phyloP scores from a whole-genome alignment of 2,797 vertebrate species.

The Anguilla anguilla region DNA sequence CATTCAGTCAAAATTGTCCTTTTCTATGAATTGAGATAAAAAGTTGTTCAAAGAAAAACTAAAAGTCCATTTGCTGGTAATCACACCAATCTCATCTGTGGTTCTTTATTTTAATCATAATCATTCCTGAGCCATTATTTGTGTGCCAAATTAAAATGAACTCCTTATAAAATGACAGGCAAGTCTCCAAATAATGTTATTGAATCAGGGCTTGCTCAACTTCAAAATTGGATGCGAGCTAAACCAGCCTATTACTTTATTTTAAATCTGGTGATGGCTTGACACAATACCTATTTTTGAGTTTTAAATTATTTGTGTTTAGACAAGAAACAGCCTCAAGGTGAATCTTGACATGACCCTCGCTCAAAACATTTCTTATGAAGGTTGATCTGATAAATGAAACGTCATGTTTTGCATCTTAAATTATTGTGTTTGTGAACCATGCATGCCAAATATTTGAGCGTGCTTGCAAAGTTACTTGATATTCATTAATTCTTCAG shows the following conservation, averaged over 20 bases:
- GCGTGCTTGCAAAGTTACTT: not conserved
- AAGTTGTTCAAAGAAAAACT: not conserved
- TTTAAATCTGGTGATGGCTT: no score
- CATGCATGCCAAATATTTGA: not conserved
- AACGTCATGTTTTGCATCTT: no score
- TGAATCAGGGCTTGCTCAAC: not conserved
- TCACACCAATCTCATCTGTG: not conserved
- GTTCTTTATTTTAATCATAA: conserved; percentile 2
- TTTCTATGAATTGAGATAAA: not conserved
- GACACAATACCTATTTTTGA: no score
- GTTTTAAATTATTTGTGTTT: no score
- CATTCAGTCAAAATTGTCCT: not conserved
- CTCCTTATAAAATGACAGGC: not conserved
- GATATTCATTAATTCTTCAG: no score
- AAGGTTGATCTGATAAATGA: no score
- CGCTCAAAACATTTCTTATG: no score
- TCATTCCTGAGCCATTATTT: not conserved
- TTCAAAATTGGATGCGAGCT: not conserved
- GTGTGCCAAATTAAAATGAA: not conserved
- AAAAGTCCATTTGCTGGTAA: not conserved
- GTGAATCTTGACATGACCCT: no score
- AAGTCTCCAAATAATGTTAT: not conserved
- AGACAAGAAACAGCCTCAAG: no score
- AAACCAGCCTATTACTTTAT: not conserved
- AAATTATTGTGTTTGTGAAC: no score